Percentiles rank a stretch among this genome's conserved stretches.
phyloP scores from a whole-genome alignment of 2,888 invertebrate genomes.

The Nezara viridula region DNA sequence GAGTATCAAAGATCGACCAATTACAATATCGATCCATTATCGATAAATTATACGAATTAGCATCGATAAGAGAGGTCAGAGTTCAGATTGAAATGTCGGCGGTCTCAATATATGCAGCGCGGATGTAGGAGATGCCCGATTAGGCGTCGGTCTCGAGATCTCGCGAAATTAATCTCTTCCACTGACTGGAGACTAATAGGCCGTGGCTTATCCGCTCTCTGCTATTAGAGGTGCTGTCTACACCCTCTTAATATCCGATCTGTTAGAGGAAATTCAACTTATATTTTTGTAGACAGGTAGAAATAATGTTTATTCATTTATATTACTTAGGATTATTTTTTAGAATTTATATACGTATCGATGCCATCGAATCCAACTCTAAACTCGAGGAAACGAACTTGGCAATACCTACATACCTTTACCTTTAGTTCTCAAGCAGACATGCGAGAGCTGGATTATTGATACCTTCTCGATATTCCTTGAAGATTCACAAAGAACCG shows the following conservation, averaged over 20 bases:
- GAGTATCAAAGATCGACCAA: neutral
- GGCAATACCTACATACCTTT: too few relatives aligned
- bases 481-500: too few relatives aligned
- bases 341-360: too few relatives aligned
- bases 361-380: too few relatives aligned
- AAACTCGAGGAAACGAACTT: too few relatives aligned
- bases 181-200: slow-evolving; percentile 5
- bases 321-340: too few relatives aligned
- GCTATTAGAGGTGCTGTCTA: neutral
- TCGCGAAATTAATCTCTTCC: slow-evolving; percentile 35
- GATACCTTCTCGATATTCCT: too few relatives aligned
- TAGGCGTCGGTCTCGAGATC: slow-evolving; percentile 2
- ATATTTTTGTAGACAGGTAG: neutral
- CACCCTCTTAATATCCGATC: neutral
- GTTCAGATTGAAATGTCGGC: slow-evolving; percentile 37
- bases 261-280: neutral
- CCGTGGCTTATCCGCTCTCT: slow-evolving; percentile 29
- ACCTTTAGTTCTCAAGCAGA: too few relatives aligned
- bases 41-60: slow-evolving; percentile 35
- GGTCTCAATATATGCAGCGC: slow-evolving; percentile 24
- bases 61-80: slow-evolving; percentile 34
- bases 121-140: slow-evolving; percentile 9
- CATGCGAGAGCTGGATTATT: too few relatives aligned
- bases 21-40: slow-evolving; percentile 26
- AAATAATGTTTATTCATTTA: too few relatives aligned